Percentiles rank a stretch among this genome's conserved stretches.
Conservation (phyloP, 2,888 invertebrate species). For the Podabrus alpinus region DNA sequence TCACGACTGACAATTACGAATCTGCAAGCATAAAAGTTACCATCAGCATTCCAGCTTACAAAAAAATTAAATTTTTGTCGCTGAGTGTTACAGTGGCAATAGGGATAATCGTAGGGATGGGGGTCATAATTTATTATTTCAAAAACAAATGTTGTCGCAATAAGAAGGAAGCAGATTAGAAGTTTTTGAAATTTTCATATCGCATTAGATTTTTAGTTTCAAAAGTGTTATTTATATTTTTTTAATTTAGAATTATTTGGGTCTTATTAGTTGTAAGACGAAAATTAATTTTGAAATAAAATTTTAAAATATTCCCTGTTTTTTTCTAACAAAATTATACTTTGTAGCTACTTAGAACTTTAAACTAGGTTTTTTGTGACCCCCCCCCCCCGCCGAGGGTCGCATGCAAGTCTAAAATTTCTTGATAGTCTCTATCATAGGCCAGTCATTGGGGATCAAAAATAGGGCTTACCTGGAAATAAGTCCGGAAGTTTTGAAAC, state of each 20-base stretch:
- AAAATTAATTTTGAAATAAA: not conserved
- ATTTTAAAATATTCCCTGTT: not conserved
- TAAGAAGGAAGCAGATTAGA: constrained; percentile 8
- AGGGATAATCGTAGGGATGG: constrained; percentile 67
- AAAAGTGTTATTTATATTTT: not conserved
- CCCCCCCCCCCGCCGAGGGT: no score
- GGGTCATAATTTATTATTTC: constrained; percentile 65
- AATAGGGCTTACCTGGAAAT: no score
- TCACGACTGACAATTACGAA: constrained; percentile 64
- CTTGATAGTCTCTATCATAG: no score
- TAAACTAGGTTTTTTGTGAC: no score
- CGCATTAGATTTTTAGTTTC: not conserved
- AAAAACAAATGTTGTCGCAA: constrained; percentile 54
- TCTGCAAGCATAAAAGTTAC: constrained; percentile 66
- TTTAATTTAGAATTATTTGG: not conserved
- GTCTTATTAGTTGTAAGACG: not conserved
- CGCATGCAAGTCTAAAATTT: no score
- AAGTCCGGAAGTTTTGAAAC: no score
- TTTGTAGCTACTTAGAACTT: no score
- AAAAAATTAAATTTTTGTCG: constrained; percentile 71
- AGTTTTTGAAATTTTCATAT: not conserved
- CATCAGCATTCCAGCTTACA: constrained; percentile 71
- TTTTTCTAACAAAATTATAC: no score
- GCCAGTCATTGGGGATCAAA: no score
- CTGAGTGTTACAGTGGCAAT: constrained; percentile 73